Evolutionary conservation across 2,888 invertebrate species (phyloP).

Genomic region (Hipparchia semele): DNA sequence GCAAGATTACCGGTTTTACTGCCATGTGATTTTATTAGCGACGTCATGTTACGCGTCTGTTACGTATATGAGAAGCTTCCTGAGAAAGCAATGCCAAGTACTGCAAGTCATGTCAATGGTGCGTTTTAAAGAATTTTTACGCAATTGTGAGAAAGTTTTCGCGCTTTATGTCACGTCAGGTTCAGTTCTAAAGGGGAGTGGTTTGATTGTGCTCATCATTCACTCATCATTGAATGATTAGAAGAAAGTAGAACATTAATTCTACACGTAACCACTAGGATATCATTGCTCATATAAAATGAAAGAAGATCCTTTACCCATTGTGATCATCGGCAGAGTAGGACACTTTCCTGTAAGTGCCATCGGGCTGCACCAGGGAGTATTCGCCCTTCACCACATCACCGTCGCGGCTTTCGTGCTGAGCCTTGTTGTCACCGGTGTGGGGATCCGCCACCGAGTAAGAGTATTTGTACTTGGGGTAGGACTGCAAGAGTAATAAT

Average conservation of each 20-base stretch:
- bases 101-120: slow-evolving; percentile 43
- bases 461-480: slow-evolving; percentile 84
- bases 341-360: slow-evolving; percentile 83
- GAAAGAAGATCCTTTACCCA: slow-evolving; percentile 62
- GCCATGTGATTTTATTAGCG: slow-evolving; percentile 64
- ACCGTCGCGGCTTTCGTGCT: slow-evolving; percentile 83
- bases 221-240: background rate
- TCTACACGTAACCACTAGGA: background rate
- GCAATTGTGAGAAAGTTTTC: slow-evolving; percentile 60
- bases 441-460: slow-evolving; percentile 84
- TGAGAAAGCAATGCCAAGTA: slow-evolving; percentile 54
- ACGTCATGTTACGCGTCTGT: slow-evolving; percentile 51
- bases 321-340: slow-evolving; percentile 84
- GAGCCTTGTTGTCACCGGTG: slow-evolving; percentile 85
- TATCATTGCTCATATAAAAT: background rate
- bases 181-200: background rate
- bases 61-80: slow-evolving; percentile 53
- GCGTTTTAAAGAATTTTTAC: slow-evolving; percentile 46
- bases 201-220: background rate
- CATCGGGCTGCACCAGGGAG: slow-evolving; percentile 84
- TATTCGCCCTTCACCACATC: slow-evolving; percentile 86
- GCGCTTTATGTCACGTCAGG: background rate
- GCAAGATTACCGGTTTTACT: slow-evolving; percentile 65
- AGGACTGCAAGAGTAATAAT: slow-evolving; percentile 62
- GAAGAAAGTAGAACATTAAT: background rate